Evolutionary conservation across 2,113 vertebrate species (phyloP).

Genomic region (Callipepla squamata): DNA sequence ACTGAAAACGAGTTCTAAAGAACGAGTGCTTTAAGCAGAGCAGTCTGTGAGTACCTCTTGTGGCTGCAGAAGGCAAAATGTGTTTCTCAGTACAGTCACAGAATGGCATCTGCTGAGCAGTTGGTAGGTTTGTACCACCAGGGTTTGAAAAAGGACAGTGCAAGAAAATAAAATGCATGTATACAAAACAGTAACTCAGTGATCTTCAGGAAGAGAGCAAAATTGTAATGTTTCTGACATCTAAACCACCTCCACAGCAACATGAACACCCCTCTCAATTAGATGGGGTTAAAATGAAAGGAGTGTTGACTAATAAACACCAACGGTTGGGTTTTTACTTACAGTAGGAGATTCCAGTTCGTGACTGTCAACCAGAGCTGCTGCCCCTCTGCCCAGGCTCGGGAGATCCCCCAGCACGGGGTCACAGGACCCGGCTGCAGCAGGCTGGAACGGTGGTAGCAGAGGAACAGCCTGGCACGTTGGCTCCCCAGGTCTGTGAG

Average conservation of each 20-base stretch:
- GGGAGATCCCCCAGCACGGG: constrained; percentile 36
- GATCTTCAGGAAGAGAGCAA: background rate
- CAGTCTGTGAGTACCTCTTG: constrained; percentile 59
- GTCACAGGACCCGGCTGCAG: constrained; percentile 27
- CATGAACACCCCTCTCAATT: background rate
- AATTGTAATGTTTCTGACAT: background rate
- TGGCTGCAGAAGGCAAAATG: constrained; percentile 7
- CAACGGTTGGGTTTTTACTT: constrained; percentile 33
- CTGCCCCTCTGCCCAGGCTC: constrained; percentile 1
- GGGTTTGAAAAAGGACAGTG: background rate
- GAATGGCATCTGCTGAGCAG: background rate
- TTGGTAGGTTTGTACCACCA: background rate
- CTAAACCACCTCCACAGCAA: background rate
- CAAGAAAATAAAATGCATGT: background rate
- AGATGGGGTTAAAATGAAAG: background rate
- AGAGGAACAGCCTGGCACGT: constrained; percentile 82
- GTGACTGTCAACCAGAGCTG: background rate
- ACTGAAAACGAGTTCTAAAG: background rate
- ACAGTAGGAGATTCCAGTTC: constrained; percentile 38
- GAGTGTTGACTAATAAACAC: background rate
- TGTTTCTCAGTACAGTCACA: background rate
- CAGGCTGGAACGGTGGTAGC: constrained; percentile 85
- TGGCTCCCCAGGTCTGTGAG: constrained; percentile 73
- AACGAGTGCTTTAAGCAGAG: background rate
- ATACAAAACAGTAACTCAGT: background rate